Evolutionary conservation across 2,113 vertebrate species (phyloP).

Genomic region (Crotalus tigris): DNA sequence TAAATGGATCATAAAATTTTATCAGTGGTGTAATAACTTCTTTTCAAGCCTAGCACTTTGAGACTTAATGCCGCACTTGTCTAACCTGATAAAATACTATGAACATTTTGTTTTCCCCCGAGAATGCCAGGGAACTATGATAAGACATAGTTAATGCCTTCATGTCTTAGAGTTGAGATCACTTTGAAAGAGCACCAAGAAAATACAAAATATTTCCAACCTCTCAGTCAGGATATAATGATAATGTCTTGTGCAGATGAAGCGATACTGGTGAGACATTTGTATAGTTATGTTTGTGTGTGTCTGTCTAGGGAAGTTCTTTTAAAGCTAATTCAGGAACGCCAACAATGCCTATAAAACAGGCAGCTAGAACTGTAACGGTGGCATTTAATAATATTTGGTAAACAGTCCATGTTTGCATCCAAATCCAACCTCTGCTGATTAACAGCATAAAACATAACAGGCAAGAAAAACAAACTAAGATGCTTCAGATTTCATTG

Average conservation of each 20-base stretch:
- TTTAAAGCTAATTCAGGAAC: not conserved
- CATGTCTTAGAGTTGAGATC: constrained; percentile 30
- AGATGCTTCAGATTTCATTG: not conserved
- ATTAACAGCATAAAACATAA: not conserved
- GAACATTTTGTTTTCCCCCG: constrained; percentile 22
- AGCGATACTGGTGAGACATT: not conserved
- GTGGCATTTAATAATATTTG: not conserved
- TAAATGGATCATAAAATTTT: constrained; percentile 59
- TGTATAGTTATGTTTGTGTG: not conserved
- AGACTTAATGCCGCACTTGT: constrained; percentile 47
- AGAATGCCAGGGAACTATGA: constrained; percentile 28
- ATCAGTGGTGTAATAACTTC: constrained; percentile 41
- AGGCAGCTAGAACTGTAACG: not conserved
- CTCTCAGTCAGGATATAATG: not conserved
- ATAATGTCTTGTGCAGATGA: constrained; percentile 17
- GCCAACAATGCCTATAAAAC: not conserved
- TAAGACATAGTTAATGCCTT: constrained; percentile 41
- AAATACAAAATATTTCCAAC: constrained; percentile 30
- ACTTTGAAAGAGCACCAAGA: constrained; percentile 39
- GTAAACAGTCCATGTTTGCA: not conserved
- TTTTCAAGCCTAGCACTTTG: constrained; percentile 42
- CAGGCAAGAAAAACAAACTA: not conserved
- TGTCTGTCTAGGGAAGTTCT: not conserved
- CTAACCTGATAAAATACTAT: constrained; percentile 45
- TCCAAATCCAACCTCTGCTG: not conserved